Evolutionary conservation across 2,797 vertebrate genomes (phyloP).

Genomic region (Nasua narica): DNA sequence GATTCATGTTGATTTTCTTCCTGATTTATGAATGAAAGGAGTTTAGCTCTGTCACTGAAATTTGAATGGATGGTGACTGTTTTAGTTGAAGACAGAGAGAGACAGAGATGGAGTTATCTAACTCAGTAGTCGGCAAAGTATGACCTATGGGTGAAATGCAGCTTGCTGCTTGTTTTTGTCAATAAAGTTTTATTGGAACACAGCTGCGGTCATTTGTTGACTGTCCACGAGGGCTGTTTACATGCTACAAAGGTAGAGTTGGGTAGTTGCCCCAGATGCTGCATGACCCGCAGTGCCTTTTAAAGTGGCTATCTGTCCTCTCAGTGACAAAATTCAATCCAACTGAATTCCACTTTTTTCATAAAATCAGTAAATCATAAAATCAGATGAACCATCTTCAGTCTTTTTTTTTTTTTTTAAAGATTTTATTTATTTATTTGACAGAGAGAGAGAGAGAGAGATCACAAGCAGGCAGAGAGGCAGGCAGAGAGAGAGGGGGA

Average conservation of each 20-base stretch:
- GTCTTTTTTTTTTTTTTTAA: too few relatives aligned
- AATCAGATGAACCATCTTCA: too few relatives aligned
- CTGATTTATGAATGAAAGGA: neutral
- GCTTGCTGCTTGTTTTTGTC: neutral
- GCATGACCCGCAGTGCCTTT: neutral
- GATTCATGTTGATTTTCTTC: neutral
- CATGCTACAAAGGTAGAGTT: neutral
- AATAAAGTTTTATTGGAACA: constrained; percentile 29
- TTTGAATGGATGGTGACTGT: neutral
- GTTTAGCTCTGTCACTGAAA: neutral
- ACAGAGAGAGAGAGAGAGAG: too few relatives aligned
- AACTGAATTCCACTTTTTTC: neutral
- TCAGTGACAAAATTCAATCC: neutral
- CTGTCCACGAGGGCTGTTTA: neutral
- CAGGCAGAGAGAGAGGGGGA: too few relatives aligned
- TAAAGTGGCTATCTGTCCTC: neutral
- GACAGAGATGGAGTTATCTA: neutral
- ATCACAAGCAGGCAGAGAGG: too few relatives aligned
- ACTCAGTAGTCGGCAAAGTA: neutral
- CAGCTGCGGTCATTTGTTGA: neutral
- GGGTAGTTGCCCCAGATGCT: neutral
- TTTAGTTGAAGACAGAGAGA: neutral
- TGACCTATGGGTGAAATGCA: neutral
- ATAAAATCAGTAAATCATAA: too few relatives aligned
- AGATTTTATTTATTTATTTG: too few relatives aligned